These are phyloP conservation scores for Poecilia velifera DNA, from an alignment of 2,797 vertebrate genomes.

Conservation along the genomic window DNA sequence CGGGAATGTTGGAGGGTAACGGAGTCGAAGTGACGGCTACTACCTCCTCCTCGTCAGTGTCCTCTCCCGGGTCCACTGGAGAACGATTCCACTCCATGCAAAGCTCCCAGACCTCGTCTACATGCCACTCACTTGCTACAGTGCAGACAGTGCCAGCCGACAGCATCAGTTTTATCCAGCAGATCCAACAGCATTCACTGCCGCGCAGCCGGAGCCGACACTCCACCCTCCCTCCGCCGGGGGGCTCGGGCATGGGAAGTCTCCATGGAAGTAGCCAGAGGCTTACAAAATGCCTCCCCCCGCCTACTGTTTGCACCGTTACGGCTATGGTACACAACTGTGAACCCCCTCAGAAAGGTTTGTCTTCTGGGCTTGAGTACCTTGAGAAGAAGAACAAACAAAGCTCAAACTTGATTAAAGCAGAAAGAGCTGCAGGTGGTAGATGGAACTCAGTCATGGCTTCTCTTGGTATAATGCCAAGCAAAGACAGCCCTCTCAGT, in stretches of 20 bases:
- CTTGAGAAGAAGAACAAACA: constrained; percentile 64
- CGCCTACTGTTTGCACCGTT: constrained; percentile 57
- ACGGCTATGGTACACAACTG: constrained; percentile 67
- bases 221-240: constrained; percentile 75
- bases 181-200: constrained; percentile 85
- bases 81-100: constrained; percentile 80
- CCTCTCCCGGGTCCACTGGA: constrained; percentile 81
- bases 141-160: constrained; percentile 83
- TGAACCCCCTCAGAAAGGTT: constrained; percentile 60
- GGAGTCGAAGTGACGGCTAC: constrained; percentile 40
- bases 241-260: constrained; percentile 65
- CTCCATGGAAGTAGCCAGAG: constrained; percentile 69
- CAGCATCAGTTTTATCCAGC: constrained; percentile 83
- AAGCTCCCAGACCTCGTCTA: constrained; percentile 82
- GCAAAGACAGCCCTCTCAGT: constrained; percentile 68
- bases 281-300: constrained; percentile 59
- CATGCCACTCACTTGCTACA: constrained; percentile 82
- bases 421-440: constrained; percentile 59
- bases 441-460: constrained; percentile 81
- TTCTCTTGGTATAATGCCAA: constrained; percentile 82
- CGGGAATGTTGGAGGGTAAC: constrained; percentile 48
- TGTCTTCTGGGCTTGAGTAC: constrained; percentile 53
- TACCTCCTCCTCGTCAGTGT: constrained; percentile 75
- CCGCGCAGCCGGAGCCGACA: constrained; percentile 82
- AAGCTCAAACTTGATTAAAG: constrained; percentile 62